phyloP scores from a whole-genome alignment of 2,888 invertebrate genomes.

The Meghimatium bilineatum region DNA sequence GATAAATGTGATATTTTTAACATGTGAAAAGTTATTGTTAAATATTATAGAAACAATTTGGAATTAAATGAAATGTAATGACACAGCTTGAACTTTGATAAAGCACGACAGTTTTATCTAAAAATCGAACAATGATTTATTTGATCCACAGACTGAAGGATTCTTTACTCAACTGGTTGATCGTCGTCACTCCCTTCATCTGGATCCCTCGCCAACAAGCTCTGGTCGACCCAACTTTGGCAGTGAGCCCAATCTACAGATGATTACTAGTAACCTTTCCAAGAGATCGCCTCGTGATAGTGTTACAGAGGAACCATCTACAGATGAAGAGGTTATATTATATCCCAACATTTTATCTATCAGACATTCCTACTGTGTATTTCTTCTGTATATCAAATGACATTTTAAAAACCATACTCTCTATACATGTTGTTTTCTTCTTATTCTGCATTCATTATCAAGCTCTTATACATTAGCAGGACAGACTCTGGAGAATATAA shows the following conservation, averaged over 20 bases:
- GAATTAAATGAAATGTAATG: neutral
- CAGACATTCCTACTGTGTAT: neutral
- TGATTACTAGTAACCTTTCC: constrained; percentile 59
- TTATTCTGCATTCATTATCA: no score
- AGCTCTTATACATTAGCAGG: no score
- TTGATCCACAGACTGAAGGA: constrained; percentile 64
- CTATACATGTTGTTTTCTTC: no score
- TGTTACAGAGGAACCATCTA: constrained; percentile 64
- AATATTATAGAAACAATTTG: neutral
- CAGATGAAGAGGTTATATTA: constrained; percentile 59
- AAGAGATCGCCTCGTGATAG: constrained; percentile 65
- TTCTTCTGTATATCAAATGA: no score
- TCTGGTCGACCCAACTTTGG: constrained; percentile 61
- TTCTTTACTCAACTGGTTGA: constrained; percentile 68
- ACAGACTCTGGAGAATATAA: no score
- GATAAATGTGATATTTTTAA: neutral
- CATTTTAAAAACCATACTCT: no score
- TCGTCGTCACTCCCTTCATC: constrained; percentile 64
- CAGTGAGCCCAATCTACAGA: constrained; percentile 68
- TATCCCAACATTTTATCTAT: neutral
- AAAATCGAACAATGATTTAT: no score
- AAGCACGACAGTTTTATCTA: neutral
- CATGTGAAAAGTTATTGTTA: neutral
- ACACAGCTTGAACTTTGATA: neutral
- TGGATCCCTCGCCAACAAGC: constrained; percentile 56